phyloP scores from a whole-genome alignment of 2,113 vertebrate species.

The Muntiacus muntjak region DNA sequence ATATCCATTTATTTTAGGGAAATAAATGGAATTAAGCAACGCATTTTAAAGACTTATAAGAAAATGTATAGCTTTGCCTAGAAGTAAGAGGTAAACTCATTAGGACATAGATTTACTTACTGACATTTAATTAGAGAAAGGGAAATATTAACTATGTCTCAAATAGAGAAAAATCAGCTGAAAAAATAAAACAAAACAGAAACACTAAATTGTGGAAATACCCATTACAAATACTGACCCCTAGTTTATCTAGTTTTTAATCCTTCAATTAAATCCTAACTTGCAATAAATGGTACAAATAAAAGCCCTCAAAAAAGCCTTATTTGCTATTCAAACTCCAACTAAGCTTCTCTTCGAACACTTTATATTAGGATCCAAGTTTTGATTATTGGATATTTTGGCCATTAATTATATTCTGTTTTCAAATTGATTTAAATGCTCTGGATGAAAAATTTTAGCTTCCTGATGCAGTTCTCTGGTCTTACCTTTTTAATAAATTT shows the following conservation, averaged over 20 bases:
- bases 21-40: background rate
- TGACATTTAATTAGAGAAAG: background rate
- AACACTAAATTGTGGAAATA: background rate
- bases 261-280: background rate
- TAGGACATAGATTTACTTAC: background rate
- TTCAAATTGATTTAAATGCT: background rate
- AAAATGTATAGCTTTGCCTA: background rate
- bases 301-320: background rate
- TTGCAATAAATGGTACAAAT: background rate
- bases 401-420: background rate
- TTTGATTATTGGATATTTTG: background rate
- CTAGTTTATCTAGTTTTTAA: background rate
- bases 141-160: background rate
- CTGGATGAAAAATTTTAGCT: background rate
- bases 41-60: background rate
- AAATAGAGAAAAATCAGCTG: background rate
- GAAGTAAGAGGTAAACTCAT: background rate
- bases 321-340: background rate
- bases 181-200: background rate
- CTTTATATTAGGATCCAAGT: background rate
- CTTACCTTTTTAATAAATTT: background rate
- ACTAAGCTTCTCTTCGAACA: background rate
- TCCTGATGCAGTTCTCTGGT: background rate
- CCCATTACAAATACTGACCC: background rate
- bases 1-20: background rate